Evolutionary conservation across 2,797 vertebrate genomes (phyloP).

Genomic region (Dromococcyx pavoninus): DNA sequence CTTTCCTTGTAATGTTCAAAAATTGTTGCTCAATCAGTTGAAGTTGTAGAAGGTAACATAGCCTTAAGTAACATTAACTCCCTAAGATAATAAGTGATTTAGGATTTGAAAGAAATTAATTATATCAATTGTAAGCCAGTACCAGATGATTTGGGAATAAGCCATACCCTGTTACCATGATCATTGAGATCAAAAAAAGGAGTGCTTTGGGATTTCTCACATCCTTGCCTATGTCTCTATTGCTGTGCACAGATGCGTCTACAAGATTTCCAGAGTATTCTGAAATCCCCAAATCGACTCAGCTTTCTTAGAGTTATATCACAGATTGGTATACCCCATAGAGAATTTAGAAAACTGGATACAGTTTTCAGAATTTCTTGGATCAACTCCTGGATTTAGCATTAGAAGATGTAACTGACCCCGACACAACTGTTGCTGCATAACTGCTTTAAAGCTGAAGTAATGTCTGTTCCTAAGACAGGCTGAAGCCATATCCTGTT

Average conservation of each 20-base stretch:
- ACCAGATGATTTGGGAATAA: not conserved
- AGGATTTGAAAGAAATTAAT: not conserved
- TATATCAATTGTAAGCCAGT: not conserved
- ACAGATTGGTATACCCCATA: not conserved
- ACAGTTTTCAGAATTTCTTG: not conserved
- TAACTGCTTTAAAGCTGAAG: not conserved
- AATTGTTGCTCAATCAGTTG: not conserved
- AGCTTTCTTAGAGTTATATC: not conserved
- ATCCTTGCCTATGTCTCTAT: not conserved
- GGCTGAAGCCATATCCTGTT: not conserved
- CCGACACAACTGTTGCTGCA: not conserved
- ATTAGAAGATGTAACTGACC: not conserved
- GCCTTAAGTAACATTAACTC: not conserved
- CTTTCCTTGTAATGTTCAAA: not conserved
- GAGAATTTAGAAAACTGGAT: not conserved
- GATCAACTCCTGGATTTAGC: not conserved
- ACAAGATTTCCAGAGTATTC: not conserved
- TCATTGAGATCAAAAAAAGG: not conserved
- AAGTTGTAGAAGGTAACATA: not conserved
- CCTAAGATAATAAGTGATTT: not conserved
- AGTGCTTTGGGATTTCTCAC: not conserved
- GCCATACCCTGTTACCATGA: not conserved
- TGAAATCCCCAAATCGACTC: not conserved
- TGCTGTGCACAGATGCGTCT: not conserved
- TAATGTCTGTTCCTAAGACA: not conserved